Conservation (phyloP, 2,113 vertebrate genomes). For the Podarcis raffonei region DNA sequence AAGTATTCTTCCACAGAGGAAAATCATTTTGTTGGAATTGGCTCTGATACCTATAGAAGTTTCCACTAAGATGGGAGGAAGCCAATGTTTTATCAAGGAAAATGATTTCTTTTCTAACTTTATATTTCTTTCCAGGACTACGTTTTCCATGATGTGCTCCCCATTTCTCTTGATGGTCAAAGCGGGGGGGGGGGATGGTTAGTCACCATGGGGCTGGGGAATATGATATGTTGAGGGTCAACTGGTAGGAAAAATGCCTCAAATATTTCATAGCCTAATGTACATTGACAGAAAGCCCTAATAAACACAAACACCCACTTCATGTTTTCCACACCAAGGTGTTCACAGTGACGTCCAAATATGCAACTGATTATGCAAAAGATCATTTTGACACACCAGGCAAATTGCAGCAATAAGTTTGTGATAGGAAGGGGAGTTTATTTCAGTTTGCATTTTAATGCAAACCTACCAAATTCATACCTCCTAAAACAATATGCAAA, state of each 20-base stretch:
- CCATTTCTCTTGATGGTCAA: background rate
- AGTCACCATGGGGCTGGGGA: background rate
- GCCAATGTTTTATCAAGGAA: background rate
- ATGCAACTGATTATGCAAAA: background rate
- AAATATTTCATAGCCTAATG: background rate
- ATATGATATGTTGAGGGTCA: background rate
- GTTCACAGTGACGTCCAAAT: background rate
- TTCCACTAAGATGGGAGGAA: background rate
- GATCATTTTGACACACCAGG: background rate
- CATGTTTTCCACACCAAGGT: background rate
- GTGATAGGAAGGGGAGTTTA: background rate
- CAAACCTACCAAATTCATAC: too few relatives aligned
- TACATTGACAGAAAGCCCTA: background rate
- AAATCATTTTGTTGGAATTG: background rate
- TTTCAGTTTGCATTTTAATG: too few relatives aligned
- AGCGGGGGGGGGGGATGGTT: too few relatives aligned
- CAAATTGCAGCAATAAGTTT: background rate
- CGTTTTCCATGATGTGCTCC: background rate
- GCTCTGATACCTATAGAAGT: background rate
- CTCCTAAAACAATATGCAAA: too few relatives aligned
- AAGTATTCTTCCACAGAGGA: background rate
- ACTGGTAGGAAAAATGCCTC: background rate
- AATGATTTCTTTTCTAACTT: background rate
- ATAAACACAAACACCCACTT: background rate
- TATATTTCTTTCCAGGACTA: background rate